Conservation (phyloP, 2,797 vertebrate species). For the Notoglanidium macrostoma region DNA sequence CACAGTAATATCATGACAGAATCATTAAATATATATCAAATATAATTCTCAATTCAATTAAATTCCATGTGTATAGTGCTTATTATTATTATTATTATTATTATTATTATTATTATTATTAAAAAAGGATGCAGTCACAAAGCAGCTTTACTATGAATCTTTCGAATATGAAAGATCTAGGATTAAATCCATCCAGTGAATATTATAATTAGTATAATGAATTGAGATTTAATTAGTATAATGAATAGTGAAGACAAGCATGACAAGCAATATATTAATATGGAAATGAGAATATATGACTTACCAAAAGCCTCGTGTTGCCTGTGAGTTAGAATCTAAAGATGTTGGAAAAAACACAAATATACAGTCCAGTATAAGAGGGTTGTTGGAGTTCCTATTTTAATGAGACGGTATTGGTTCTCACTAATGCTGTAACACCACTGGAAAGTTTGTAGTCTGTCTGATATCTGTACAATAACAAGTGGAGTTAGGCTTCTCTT, state of each 20-base stretch:
- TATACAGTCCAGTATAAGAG: background rate
- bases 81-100: background rate
- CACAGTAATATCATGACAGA: background rate
- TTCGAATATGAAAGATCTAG: too few relatives aligned
- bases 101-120: too few relatives aligned
- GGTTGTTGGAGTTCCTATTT: background rate
- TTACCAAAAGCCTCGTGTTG: slow-evolving; percentile 29
- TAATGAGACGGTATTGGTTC: background rate
- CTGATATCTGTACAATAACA: background rate
- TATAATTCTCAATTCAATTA: background rate
- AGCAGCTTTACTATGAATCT: background rate
- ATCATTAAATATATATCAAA: background rate
- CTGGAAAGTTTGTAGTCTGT: background rate
- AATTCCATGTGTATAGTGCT: background rate
- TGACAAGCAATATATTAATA: background rate
- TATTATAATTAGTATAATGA: too few relatives aligned
- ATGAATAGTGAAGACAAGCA: background rate
- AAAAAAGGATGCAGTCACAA: background rate
- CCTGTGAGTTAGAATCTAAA: background rate
- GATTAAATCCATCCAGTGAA: too few relatives aligned
- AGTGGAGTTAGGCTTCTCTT: background rate
- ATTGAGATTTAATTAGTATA: too few relatives aligned
- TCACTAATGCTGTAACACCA: background rate
- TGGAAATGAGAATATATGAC: background rate
- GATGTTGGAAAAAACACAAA: background rate